Evolutionary conservation across 2,888 invertebrate species (phyloP).

Genomic region (Cheilosia pagana): DNA sequence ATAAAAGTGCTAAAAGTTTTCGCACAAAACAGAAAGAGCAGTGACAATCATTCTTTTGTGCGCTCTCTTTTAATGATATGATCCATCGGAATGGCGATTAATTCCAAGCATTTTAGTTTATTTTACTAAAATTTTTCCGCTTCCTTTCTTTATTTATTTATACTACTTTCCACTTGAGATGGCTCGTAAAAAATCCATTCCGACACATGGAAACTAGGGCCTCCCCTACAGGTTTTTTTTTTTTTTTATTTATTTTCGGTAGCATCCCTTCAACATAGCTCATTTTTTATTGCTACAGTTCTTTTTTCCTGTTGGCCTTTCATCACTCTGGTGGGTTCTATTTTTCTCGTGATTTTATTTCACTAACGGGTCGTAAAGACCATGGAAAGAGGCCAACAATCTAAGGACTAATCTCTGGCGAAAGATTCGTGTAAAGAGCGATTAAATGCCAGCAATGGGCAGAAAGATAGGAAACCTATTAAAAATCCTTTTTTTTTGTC

Average conservation of each 20-base stretch:
- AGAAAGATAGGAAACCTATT: conserved; percentile 67
- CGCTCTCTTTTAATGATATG: conserved; percentile 64
- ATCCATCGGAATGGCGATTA: conserved; percentile 63
- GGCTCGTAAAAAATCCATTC: conserved; percentile 65
- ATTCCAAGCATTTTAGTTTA: conserved; percentile 72
- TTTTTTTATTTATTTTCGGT: background rate
- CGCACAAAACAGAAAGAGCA: conserved; percentile 5
- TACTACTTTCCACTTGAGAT: conserved; percentile 74
- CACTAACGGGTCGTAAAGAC: conserved; percentile 71
- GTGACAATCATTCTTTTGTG: conserved; percentile 60
- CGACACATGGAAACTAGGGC: conserved; percentile 46
- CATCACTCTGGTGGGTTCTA: conserved; percentile 25
- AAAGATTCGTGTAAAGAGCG: conserved; percentile 59
- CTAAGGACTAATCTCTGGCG: conserved; percentile 41
- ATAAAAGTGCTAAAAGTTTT: conserved; percentile 30
- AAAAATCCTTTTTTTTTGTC: conserved; percentile 48
- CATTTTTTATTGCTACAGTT: conserved; percentile 56
- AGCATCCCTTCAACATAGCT: conserved; percentile 43
- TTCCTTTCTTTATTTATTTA: conserved; percentile 59
- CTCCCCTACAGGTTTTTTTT: background rate
- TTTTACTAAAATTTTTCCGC: conserved; percentile 67
- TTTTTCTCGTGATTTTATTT: conserved; percentile 65
- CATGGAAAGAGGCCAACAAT: conserved; percentile 34
- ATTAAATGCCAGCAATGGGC: conserved; percentile 47
- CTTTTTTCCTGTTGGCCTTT: background rate